Percentiles rank a stretch among this genome's conserved stretches.
These are phyloP conservation scores for Galeopterus variegatus DNA, from an alignment of 2,113 vertebrate genomes.

Conservation along the genomic window DNA sequence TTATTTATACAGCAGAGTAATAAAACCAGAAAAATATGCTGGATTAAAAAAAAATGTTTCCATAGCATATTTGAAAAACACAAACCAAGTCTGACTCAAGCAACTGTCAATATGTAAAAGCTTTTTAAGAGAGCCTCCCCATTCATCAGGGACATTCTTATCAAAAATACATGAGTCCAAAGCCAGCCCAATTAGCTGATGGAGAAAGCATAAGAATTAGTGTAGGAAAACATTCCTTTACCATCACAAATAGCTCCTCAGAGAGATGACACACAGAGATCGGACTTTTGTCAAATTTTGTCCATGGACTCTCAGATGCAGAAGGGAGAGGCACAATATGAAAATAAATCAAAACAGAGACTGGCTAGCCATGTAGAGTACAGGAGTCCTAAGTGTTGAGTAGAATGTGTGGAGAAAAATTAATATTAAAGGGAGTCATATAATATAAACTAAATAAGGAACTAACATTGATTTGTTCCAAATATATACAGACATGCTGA, in stretches of 20 bases:
- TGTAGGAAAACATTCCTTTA: slow-evolving; percentile 77
- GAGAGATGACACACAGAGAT: slow-evolving; percentile 79
- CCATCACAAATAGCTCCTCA: slow-evolving; percentile 71
- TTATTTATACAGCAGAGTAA: slow-evolving; percentile 70
- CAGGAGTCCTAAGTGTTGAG: neutral
- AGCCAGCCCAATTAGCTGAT: slow-evolving; percentile 75
- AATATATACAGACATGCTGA: neutral
- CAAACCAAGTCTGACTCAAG: slow-evolving; percentile 66
- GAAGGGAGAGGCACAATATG: neutral
- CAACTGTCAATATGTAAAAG: slow-evolving; percentile 68
- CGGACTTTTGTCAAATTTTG: slow-evolving; percentile 56
- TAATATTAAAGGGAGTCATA: neutral
- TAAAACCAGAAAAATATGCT: slow-evolving; percentile 70
- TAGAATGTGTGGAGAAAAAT: neutral
- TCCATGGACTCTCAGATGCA: neutral
- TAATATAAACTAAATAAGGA: neutral
- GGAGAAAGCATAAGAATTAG: slow-evolving; percentile 51
- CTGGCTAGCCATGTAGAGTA: neutral
- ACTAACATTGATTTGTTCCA: neutral
- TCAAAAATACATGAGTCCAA: slow-evolving; percentile 74
- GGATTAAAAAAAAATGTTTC: slow-evolving; percentile 46
- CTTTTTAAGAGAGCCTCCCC: slow-evolving; percentile 51
- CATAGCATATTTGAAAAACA: slow-evolving; percentile 71
- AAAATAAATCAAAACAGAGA: slow-evolving; percentile 8
- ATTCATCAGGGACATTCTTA: slow-evolving; percentile 77